A percentile compares a stretch with the other conserved stretches of the same genome.
Evolutionary conservation across 2,888 invertebrate genomes (phyloP).

Genomic region (Epistrophella euchroma): DNA sequence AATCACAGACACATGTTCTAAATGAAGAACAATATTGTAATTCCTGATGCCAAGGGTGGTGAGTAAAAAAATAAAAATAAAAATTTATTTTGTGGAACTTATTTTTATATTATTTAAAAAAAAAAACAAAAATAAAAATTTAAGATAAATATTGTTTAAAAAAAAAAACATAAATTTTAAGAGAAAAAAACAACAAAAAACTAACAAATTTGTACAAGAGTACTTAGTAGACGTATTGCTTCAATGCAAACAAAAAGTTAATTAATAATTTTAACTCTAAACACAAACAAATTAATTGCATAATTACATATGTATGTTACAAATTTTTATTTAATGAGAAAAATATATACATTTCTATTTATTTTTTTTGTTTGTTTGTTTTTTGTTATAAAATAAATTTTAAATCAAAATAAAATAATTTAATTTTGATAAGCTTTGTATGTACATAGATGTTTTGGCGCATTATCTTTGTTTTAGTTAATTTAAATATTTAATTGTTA

Average conservation of each 20-base stretch:
- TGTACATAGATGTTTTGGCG: neutral
- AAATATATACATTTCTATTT: slow-evolving; percentile 23
- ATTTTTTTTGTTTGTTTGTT: too few relatives aligned
- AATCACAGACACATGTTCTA: slow-evolving; percentile 64
- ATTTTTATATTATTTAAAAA: slow-evolving; percentile 38
- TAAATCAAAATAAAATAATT: neutral
- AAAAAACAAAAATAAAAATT: slow-evolving; percentile 24
- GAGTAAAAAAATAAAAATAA: slow-evolving; percentile 41
- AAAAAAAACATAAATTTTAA: slow-evolving; percentile 55
- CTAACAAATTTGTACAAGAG: slow-evolving; percentile 67
- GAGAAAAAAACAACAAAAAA: neutral
- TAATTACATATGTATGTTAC: slow-evolving; percentile 58
- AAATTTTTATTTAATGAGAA: slow-evolving; percentile 53
- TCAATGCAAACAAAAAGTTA: slow-evolving; percentile 29
- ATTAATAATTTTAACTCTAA: slow-evolving; percentile 13
- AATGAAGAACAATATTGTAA: slow-evolving; percentile 68
- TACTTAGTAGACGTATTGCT: slow-evolving; percentile 70
- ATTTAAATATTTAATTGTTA: neutral
- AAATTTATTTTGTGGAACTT: slow-evolving; percentile 22
- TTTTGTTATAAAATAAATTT: slow-evolving; percentile 6
- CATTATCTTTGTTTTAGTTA: neutral
- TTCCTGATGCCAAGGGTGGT: slow-evolving; percentile 72
- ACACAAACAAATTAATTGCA: slow-evolving; percentile 23
- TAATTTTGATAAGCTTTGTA: neutral
- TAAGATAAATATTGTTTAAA: slow-evolving; percentile 50